A percentile compares a stretch with the other conserved stretches of the same genome.
Conservation (phyloP, 2,888 invertebrate species). For the Nebria salina region DNA sequence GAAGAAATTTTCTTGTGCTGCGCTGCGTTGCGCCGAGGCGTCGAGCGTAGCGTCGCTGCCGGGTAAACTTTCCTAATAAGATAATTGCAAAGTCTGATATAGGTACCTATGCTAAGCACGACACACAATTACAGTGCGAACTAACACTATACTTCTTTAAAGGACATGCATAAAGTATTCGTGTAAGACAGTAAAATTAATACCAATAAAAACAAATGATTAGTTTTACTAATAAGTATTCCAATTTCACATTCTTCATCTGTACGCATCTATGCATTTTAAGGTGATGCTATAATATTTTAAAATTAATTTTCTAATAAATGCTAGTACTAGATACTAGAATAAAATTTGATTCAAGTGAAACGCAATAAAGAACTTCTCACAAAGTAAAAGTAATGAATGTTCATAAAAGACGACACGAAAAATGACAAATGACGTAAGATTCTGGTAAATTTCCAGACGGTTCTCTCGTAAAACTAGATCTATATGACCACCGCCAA, state of each 20-base stretch:
- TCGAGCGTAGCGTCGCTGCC: background rate
- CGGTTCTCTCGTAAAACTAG: slow-evolving; percentile 19
- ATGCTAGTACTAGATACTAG: background rate
- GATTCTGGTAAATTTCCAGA: slow-evolving; percentile 20
- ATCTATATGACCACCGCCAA: slow-evolving; percentile 26
- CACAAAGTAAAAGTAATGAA: slow-evolving; percentile 30
- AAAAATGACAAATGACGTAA: slow-evolving; percentile 36
- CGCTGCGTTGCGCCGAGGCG: background rate
- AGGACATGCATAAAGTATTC: too few species aligned
- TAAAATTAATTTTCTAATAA: too few species aligned
- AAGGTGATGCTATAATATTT: background rate
- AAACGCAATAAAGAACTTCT: slow-evolving; percentile 9
- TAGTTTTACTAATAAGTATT: too few species aligned
- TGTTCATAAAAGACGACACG: slow-evolving; percentile 26
- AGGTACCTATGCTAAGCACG: background rate
- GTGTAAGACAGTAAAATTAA: too few species aligned
- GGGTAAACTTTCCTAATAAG: background rate
- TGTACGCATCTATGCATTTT: too few species aligned
- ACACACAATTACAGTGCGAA: background rate
- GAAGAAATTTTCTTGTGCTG: background rate
- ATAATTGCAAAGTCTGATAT: background rate
- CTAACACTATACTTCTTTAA: too few species aligned
- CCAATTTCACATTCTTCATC: too few species aligned
- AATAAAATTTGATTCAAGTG: background rate
- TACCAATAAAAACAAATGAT: too few species aligned